Conservation (phyloP, 1,140 invertebrate genomes). For the Phymastichus coffea region DNA sequence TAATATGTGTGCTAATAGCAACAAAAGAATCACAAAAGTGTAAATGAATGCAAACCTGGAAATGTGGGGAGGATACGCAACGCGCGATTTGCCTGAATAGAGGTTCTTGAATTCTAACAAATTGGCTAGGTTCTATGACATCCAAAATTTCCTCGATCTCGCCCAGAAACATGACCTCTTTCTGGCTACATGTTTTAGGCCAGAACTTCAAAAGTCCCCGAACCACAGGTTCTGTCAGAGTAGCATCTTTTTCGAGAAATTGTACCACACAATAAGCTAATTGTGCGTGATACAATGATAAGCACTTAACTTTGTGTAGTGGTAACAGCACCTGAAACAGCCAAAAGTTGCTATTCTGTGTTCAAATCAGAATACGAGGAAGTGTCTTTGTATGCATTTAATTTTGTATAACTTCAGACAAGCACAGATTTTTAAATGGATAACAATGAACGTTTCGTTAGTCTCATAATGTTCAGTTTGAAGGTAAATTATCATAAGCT, state of each 20-base stretch:
- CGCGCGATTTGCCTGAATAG: conserved; percentile 95
- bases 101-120: conserved; percentile 96
- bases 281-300: conserved; percentile 94
- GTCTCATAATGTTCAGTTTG: not conserved
- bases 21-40: not conserved
- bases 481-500: too few relatives aligned
- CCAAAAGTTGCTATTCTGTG: too few relatives aligned
- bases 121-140: conserved; percentile 97
- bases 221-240: conserved; percentile 94
- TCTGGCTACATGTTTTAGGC: conserved; percentile 99
- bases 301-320: conserved; percentile 94
- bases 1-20: not conserved
- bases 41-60: conserved; percentile 66
- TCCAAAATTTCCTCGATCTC: conserved; percentile 98
- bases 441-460: too few relatives aligned
- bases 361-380: too few relatives aligned
- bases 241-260: conserved; percentile 98
- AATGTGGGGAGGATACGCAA: conserved; percentile 98
- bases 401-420: too few relatives aligned
- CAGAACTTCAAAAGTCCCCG: conserved; percentile 96
- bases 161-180: conserved; percentile 98
- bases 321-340: conserved; percentile 83
- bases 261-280: conserved; percentile 99
- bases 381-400: too few relatives aligned
- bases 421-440: too few relatives aligned